Base-by-base conservation (phyloP, 1,140 invertebrate species). In the Samia ricini region DNA sequence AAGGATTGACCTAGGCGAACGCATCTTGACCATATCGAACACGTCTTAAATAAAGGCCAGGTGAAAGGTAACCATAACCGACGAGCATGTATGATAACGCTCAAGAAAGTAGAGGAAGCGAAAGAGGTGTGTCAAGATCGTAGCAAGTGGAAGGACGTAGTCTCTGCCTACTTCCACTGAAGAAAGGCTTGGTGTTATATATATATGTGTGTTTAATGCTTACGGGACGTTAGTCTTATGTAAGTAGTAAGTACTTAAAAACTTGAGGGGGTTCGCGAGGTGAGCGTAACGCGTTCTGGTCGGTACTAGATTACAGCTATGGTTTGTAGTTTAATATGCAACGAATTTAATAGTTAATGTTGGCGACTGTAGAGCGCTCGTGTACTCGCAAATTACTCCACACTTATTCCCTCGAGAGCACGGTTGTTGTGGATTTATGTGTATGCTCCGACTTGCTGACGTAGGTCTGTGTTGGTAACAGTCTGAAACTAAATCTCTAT, bases 311-410 rank as follows among this genome's bases (percentile, higher is more conserved):
- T 81, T 79, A 82, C 74, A 72, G 66, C 69, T 75, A 70, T 74
- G 72, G 70, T 51, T n/a, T 71, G 71, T 82, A 81, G 76, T 85
- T 81, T 85, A 87, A 85, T 87, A 87, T 87, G 81, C 84, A 87
- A 85, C 82, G 84, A 85, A 84, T 85, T 87, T 87, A 87, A 87
- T 87, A 87, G 82, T 87, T 87, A 87, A 87, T 87, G 84, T 77
- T 72, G 71, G 74, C 65, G 75, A 76, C 82, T 77, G 82, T 69
- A 54, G 72, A 66, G 70, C 71, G 63, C 73, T 71, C 67, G 74
- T 76, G 75, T 81, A 79, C 72, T 79, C 73, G 71, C 81, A 85
- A 85, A 88, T 88, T 88, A 88, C 85, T 84, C 76, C 73, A 78
- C 80, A 85, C 80, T 79, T 78, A 73, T 78, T 79, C 79, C 74